Percentiles rank a stretch among this genome's conserved stretches.
phyloP scores from a whole-genome alignment of 2,113 vertebrate species.

The Solenodon paradoxus region DNA sequence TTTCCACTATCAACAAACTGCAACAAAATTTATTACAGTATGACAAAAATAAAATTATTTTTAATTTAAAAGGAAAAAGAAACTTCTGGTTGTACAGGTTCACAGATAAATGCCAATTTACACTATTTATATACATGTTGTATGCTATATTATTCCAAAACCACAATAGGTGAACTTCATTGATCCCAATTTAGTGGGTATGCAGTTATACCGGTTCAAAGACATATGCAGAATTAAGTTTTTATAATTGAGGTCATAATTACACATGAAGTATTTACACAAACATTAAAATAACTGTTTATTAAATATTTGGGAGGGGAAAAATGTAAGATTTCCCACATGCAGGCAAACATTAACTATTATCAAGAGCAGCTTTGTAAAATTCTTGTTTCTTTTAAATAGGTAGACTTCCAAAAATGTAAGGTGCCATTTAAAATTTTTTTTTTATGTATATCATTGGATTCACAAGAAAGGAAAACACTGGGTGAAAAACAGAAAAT shows the following conservation, averaged over 20 bases:
- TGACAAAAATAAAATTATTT: constrained; percentile 79
- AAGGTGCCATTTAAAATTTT: constrained; percentile 83
- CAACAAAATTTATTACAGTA: constrained; percentile 57
- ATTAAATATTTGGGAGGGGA: constrained; percentile 68
- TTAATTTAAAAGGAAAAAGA: constrained; percentile 62
- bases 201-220: constrained; percentile 65
- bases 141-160: constrained; percentile 66
- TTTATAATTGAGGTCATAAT: constrained; percentile 42
- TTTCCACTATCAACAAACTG: constrained; percentile 81
- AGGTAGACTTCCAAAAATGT: constrained; percentile 82
- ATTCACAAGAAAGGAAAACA: constrained; percentile 68
- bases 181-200: constrained; percentile 31
- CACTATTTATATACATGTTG: constrained; percentile 78
- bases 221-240: constrained; percentile 48
- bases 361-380: constrained; percentile 85
- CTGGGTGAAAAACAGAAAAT: neutral
- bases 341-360: constrained; percentile 80
- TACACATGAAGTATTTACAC: constrained; percentile 58
- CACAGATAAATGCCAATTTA: constrained; percentile 80
- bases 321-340: constrained; percentile 56
- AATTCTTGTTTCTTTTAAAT: constrained; percentile 77
- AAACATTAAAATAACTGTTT: constrained; percentile 63
- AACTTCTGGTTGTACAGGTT: constrained; percentile 79
- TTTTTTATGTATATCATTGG: constrained; percentile 79
- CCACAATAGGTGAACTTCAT: constrained; percentile 33